A percentile compares a stretch with the other conserved stretches of the same genome.
Evolutionary conservation across 2,113 vertebrate species (phyloP).

Genomic region (Leptosomus discolor): DNA sequence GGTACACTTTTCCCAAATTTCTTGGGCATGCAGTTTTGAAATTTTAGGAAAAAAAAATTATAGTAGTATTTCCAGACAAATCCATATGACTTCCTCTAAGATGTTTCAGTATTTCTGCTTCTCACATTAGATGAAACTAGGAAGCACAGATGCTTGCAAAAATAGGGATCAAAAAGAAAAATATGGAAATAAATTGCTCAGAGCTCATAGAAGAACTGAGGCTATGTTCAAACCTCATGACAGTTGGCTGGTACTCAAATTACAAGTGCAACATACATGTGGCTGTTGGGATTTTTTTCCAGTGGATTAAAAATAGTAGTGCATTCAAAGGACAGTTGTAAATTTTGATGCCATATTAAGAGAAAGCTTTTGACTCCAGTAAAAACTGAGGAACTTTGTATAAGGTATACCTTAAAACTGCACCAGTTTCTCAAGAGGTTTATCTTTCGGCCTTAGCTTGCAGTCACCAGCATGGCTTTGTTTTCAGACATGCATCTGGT

Average conservation of each 20-base stretch:
- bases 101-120: slow-evolving; percentile 39
- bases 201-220: neutral
- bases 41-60: neutral
- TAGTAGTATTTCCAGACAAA: slow-evolving; percentile 37
- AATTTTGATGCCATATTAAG: neutral
- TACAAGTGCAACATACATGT: neutral
- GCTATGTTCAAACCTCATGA: neutral
- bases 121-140: slow-evolving; percentile 32
- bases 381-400: neutral
- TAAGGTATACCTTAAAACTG: neutral
- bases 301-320: neutral
- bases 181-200: neutral
- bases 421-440: neutral
- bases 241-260: neutral
- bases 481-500: neutral
- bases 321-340: neutral
- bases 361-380: neutral
- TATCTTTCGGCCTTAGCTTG: neutral
- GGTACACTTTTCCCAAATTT: slow-evolving; percentile 27
- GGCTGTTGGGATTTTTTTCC: neutral
- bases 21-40: slow-evolving; percentile 38
- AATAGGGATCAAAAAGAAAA: slow-evolving; percentile 17
- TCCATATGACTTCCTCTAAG: neutral
- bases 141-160: slow-evolving; percentile 50
- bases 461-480: neutral